These are phyloP conservation scores for Micrasema longulum DNA, from an alignment of 1,140 invertebrate genomes.

Conservation along the genomic window DNA sequence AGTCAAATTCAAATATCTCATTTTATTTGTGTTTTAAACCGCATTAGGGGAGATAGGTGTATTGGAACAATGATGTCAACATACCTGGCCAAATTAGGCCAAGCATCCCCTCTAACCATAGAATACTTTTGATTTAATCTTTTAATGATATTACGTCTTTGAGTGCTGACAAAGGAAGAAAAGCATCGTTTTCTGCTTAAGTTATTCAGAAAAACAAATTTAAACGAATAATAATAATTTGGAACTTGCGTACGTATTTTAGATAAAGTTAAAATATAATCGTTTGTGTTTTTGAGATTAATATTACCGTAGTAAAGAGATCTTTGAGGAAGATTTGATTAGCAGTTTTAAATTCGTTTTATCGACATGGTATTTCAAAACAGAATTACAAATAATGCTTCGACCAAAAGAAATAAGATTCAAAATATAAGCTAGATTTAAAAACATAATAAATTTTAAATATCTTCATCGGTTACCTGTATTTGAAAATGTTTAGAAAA, in stretches of 20 bases:
- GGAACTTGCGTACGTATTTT: conserved; percentile 27
- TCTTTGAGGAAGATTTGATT: conserved; percentile 7
- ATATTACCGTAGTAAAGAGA: not conserved
- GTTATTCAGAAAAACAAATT: conserved; percentile 35
- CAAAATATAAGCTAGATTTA: no score
- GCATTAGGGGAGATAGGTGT: no score
- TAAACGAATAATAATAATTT: conserved; percentile 41
- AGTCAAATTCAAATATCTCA: no score
- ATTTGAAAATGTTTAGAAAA: no score
- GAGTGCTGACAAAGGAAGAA: conserved; percentile 46
- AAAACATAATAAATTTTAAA: no score
- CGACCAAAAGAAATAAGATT: no score
- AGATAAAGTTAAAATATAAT: conserved; percentile 37
- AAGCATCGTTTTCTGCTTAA: conserved; percentile 22
- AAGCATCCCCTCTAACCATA: not conserved
- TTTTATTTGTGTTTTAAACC: no score
- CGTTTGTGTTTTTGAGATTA: conserved; percentile 15
- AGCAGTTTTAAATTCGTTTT: not conserved
- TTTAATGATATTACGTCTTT: conserved; percentile 49
- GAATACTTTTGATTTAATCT: conserved; percentile 45
- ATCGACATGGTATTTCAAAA: no score
- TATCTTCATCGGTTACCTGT: no score
- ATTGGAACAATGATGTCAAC: no score
- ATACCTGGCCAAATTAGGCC: no score
- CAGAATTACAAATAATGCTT: no score